Conservation (phyloP, 2,888 invertebrate genomes). For the Odontocolon sp. region DNA sequence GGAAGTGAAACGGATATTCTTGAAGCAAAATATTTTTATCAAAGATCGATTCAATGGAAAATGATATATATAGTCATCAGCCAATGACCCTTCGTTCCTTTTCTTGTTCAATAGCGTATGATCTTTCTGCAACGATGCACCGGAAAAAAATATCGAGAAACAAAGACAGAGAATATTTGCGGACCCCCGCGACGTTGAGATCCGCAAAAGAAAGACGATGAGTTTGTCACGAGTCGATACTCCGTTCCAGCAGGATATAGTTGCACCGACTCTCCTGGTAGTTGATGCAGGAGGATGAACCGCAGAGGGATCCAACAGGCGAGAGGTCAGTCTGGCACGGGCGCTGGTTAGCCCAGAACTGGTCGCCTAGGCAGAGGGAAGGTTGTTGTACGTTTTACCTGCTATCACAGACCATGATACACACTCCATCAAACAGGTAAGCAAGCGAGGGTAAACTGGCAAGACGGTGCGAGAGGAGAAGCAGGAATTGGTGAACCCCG, state of each 20-base stretch:
- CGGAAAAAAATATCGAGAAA: neutral
- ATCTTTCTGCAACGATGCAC: neutral
- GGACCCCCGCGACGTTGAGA: slow-evolving; percentile 41
- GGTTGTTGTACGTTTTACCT: slow-evolving; percentile 35
- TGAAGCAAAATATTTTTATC: neutral
- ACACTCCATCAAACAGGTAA: slow-evolving; percentile 33
- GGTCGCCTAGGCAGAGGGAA: slow-evolving; percentile 28
- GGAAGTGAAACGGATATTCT: neutral
- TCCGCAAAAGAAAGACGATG: slow-evolving; percentile 52
- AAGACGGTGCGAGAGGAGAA: slow-evolving; percentile 53
- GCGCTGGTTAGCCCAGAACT: slow-evolving; percentile 35
- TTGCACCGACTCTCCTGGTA: neutral
- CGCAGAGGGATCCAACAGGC: slow-evolving; percentile 38
- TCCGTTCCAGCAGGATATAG: slow-evolving; percentile 35
- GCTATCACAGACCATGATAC: slow-evolving; percentile 24
- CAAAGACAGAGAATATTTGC: neutral
- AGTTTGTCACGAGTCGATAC: slow-evolving; percentile 68
- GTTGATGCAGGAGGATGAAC: neutral
- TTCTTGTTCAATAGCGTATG: neutral
- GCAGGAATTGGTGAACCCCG: slow-evolving; percentile 72
- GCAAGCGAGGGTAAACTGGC: slow-evolving; percentile 31
- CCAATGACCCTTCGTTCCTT: neutral
- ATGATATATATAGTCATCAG: neutral
- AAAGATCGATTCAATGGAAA: neutral
- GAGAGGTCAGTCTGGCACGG: slow-evolving; percentile 51